Base-by-base conservation (phyloP, 30 jellyfish, hydroid and myxozoan species). In the Aurelia aurita complex sp. Pacific region DNA sequence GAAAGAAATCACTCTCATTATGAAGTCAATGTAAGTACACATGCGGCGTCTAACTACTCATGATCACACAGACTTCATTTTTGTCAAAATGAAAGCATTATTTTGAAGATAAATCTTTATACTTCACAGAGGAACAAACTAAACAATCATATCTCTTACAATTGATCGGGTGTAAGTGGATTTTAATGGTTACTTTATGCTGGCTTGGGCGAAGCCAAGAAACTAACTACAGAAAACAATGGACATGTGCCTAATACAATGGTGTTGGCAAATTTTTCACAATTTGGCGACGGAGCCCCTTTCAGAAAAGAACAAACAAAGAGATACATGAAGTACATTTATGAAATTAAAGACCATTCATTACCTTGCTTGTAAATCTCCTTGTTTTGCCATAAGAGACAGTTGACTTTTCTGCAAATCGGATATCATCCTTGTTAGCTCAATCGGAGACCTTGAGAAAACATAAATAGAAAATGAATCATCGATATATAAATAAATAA, bases 331-430 rank as follows among this genome's bases (percentile, higher is more conserved):
- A 65, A 13, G 14, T 55, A 4, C 14, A 2, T 2, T 15, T 17
- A 23, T 15, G 18, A 66, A 66, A 66, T 7, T 46, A 14, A 46
- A 46, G 57, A 66, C 12, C 53, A 36, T 15, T 75, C 53, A 36
- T 15, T 75, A 91, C 98, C 96, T 85, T 15, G 94, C 87, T 74
- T 82, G 82, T 29, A 91, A 66, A 35, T 81, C 96, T 19, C 91
- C 90, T 59, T 85, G 87, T 73, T 76, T 78, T 65, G 80, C 90
- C 68, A 74, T 65, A 85, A 79, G 68, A 0, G 90, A 64, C 36
- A 91, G 63, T 18, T 91, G 90, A 63, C 91, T 80, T 64, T 91
- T 86, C 63, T 91, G 98, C 77, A 91, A 62, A 36, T 85, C 96
- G 33, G 96, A 79, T 72, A 91, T 79, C 90, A 91, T 85, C 57